Evolutionary conservation across 2,113 vertebrate genomes (phyloP), one percentile per base, ranked within the genome.

Genomic region (Rostratula benghalensis): DNA sequence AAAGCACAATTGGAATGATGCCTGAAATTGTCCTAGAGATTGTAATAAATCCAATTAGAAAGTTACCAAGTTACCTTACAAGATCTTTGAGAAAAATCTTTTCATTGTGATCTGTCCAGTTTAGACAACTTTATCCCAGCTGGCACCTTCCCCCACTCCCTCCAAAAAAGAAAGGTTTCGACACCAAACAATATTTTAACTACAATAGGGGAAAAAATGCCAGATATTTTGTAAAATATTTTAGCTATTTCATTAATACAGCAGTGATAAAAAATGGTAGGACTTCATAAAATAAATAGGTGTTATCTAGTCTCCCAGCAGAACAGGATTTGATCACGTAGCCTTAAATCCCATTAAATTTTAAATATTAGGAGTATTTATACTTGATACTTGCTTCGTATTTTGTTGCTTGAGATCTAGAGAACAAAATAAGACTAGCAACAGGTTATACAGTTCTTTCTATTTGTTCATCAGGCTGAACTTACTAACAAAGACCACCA

Each of bases 61-160:
- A 90, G 39, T 41, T 83, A 48, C 37, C 0, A 0, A 9, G 30
- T 45, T 56, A 27, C 1, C 1, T 28, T 77, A 50, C 2, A 0
- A 78, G 19, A 37, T 50, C 19, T 64, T 65, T 8, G 12, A 67
- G 24, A 71, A 59, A 50, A 46, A 8, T 15, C 25, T 50, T 64
- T 84, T 64, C 21, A n/a, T 19, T 4, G 0, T 31, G 8, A 57
- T 35, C 31, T n/a, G 35, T 24, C 59, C 64, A 30, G 8, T 45
- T 68, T 21, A n/a, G 48, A 56, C 4, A 4, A 2, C 25, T 73
- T 87, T 30, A 78, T 60, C 20, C 19, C 77, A 90, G 39, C 67
- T 37, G 9, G 22, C 33, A 67, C 11, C 7, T 13, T 10, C 19
- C 13, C 35, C 13, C 22, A 13, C n/a, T 7, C 3, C 37, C 8